Conservation (phyloP, 2,888 invertebrate species). For the Volucella inanis region DNA sequence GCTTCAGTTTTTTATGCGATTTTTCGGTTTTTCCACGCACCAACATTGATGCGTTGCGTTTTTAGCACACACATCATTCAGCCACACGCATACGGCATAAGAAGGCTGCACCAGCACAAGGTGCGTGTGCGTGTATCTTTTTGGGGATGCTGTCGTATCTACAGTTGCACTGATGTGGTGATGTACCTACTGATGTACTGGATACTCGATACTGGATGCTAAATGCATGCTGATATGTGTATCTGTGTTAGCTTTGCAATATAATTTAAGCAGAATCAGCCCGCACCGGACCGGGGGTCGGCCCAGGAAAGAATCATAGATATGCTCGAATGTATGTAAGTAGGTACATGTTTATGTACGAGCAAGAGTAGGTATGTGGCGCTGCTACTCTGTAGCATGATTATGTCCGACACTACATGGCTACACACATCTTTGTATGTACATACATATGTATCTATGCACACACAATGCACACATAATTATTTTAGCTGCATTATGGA, state of each 20-base stretch:
- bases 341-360: no score
- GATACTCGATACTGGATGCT: conserved; percentile 53
- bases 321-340: conserved; percentile 1
- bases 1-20: conserved; percentile 69
- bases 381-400: conserved; percentile 56
- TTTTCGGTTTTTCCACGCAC: conserved; percentile 74
- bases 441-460: conserved; percentile 47
- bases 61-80: conserved; percentile 60
- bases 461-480: conserved; percentile 75
- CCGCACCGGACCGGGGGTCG: conserved; percentile 40
- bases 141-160: conserved; percentile 37
- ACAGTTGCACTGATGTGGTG: conserved; percentile 30
- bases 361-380: conserved; percentile 6
- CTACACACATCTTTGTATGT: conserved; percentile 16
- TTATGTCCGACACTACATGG: conserved; percentile 64
- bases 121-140: conserved; percentile 66
- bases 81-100: conserved; percentile 10
- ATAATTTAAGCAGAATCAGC: conserved; percentile 67
- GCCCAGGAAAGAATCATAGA: conserved; percentile 6
- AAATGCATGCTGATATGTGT: conserved; percentile 58
- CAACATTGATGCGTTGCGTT: conserved; percentile 73
- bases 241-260: conserved; percentile 57
- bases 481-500: conserved; percentile 75
- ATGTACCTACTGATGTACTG: conserved; percentile 16
- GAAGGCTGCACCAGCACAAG: conserved; percentile 22